Base-by-base conservation (phyloP, 2,888 invertebrate genomes). In the Pristionchus japonicus region DNA sequence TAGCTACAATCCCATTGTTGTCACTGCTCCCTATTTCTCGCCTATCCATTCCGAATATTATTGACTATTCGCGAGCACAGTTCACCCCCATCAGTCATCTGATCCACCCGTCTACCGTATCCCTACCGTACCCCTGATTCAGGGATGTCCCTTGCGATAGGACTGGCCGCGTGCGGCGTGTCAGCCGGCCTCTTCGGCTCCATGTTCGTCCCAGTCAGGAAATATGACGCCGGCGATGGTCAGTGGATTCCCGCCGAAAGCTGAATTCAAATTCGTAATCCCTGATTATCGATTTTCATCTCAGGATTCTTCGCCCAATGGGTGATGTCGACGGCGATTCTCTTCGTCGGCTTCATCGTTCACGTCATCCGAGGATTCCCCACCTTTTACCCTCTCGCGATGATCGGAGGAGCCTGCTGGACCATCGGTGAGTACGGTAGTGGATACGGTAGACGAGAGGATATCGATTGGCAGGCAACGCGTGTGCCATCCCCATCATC, bases 301-400 rank as follows among this genome's bases (percentile, higher is more conserved):
- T 74, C 91, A 95, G 95, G 95, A 15, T 93, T 95, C 92, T 95
- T 95, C 91, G 95, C 95, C 91, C 95, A 96, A 92, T 95, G 95
- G 95, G 91, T 95, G 61, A 92, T 95, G 90, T 95, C 95, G 88
- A 92, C 92, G 61, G 95, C 95, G 31, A 95, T 95, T 61, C 95
- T 95, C 90, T 74, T 93, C 70, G 92, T 94, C 47, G 95, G 95
- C 23, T 91, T 93, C 27, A 90, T 94, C n/a, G 93, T 95, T 1
- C 94, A 95, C 89, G 90, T 93, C 15, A 92, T 95, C 40, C 89
- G 93, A 49, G 91, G 92, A 11, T 94, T 94, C 85, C 95, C 95
- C 3, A 92, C 90, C 57, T 95, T 96, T 91, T 95, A 95, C 90
- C 95, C 95, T 1, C 89, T 95, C 1, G 95, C 95, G 3, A 95